phyloP scores from a whole-genome alignment of 2,113 vertebrate genomes.

The Apodemus sylvaticus region DNA sequence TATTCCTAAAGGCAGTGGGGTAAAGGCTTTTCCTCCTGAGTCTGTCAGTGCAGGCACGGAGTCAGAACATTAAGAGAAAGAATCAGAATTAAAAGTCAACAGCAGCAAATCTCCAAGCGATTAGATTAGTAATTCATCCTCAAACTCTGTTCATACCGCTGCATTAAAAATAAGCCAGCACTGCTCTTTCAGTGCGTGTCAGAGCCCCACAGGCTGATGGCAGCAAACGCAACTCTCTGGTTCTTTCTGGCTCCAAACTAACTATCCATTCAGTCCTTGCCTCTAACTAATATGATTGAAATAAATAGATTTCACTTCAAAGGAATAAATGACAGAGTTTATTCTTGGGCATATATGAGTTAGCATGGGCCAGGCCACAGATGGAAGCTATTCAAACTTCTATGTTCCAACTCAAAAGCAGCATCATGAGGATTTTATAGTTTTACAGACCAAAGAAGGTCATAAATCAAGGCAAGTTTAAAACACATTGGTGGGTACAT shows the following conservation, averaged over 20 bases:
- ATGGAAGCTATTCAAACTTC: neutral
- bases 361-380: neutral
- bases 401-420: neutral
- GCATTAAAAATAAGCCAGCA: neutral
- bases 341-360: neutral
- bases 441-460: neutral
- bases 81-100: neutral
- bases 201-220: neutral
- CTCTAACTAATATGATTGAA: neutral
- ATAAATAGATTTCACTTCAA: neutral
- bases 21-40: neutral
- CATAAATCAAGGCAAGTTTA: neutral
- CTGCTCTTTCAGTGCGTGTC: no score
- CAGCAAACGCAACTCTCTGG: neutral
- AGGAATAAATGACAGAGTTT: neutral
- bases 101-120: neutral
- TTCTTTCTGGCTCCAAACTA: neutral
- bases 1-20: neutral
- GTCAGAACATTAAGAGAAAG: neutral
- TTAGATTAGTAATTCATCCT: neutral
- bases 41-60: neutral
- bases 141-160: neutral
- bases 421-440: neutral
- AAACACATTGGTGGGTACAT: neutral
- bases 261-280: neutral